Base-by-base conservation (phyloP, 2,113 vertebrate species). In the Myocastor coypus region DNA sequence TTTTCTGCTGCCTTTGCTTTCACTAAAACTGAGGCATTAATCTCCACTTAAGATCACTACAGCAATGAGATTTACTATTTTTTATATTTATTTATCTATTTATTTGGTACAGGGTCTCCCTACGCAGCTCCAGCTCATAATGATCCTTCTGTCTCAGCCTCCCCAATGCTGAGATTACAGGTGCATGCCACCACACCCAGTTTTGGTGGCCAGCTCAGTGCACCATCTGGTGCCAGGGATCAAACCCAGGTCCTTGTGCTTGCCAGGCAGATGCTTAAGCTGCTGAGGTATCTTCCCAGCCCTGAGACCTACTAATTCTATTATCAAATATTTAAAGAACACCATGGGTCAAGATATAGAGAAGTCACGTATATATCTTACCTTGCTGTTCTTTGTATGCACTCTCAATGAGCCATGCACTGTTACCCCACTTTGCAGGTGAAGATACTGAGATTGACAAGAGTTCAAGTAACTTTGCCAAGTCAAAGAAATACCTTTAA, bases 11-110 rank as follows among this genome's bases (percentile, higher is more conserved):
- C n/a, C 50, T 94, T 83, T 93, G 86, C 57, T 87, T 91, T 32
- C 80, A 95, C 46, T 77, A 19, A 86, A 96, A 19, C 89, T 95
- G 16, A 68, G 66, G 24, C 57, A 88, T 55, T 91, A 66, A 96
- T 94, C 95, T 97, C 91, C 86, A 93, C 11, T 69, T 34, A 89
- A 66, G 17, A 91, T 89, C 55, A 89, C 1, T 78, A 22, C 6
- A 92, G 64, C 59, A 92, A 40, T 57, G 89, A 81, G 61, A 64
- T 34, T 30, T 55, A 92, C 40, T 91, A 55, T n/a, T 92, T 66
- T 73, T 83, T 57, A 46, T 46, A 57, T 57, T 57, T 55, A 55
- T 55, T 55, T 55, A 12, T 12, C 14, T 55, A 55, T 55, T 55
- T 57, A 57, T 57, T 57, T 57, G 55, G 55, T 57, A 57, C 55